Conservation (phyloP, 2,888 invertebrate species). For the Petrolisthes cinctipes region DNA sequence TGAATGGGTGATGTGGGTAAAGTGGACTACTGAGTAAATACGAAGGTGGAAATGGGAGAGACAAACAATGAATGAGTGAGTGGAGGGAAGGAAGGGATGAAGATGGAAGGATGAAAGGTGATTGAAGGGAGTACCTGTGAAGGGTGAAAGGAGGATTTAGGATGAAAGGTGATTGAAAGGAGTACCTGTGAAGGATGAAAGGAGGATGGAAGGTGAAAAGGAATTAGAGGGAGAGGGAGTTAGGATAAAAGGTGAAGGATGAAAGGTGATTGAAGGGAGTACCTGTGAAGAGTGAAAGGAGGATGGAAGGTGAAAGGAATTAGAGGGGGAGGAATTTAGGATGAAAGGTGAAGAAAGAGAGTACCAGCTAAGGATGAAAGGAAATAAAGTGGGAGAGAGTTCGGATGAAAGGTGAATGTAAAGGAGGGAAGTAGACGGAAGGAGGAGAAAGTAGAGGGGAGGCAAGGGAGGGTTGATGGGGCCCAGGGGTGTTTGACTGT, state of each 20-base stretch:
- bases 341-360: background rate
- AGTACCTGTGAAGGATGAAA: too few relatives aligned
- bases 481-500: background rate
- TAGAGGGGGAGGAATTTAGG: background rate
- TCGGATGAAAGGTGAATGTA: background rate
- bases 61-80: too few relatives aligned
- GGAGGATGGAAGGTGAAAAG: too few relatives aligned
- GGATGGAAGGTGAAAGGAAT: background rate
- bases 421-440: background rate
- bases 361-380: background rate
- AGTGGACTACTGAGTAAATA: too few relatives aligned
- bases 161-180: too few relatives aligned
- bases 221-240: too few relatives aligned
- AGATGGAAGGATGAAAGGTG: too few relatives aligned
- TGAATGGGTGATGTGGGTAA: too few relatives aligned
- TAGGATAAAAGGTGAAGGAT: background rate
- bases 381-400: background rate
- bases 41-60: too few relatives aligned
- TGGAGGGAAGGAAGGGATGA: too few relatives aligned
- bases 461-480: background rate
- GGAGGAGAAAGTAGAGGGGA: background rate
- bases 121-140: too few relatives aligned
- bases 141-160: too few relatives aligned
- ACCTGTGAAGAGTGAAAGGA: background rate
- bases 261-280: background rate